Base-by-base conservation (phyloP, 2,113 vertebrate genomes). In the Camelus dromedarius region DNA sequence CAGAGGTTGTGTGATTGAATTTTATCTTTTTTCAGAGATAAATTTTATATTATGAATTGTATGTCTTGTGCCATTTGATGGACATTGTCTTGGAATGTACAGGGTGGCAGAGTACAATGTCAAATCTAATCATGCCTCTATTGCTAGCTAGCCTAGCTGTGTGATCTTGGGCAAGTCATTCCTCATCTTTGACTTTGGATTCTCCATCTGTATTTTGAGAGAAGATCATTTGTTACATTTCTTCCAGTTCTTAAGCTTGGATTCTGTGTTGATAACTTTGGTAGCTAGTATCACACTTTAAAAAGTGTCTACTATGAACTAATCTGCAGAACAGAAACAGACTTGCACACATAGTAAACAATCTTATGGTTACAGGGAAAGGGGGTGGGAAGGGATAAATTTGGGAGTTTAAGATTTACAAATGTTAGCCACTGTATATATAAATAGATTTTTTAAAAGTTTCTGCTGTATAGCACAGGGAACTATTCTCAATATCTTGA, bases 221-320 rank as follows among this genome's bases (percentile, higher is more conserved):
- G 46, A 79, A 8, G 62, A 80, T 69, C 5, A 60, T 58, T 92
- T 87, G 50, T 82, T 95, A 42, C 3, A 20, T 89, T 92, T 88
- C n/a, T 83, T 67, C 38, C 22, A 82, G 24, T 75, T 95, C 64
- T 73, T 92, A 73, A 84, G 60, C 26, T 72, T 86, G 22, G 46
- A 80, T 86, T 96, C 69, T 77, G 3, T 90, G 35, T 73, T 52
- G 42, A 73, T 79, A 90, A 32, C 91, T 80, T 85, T 83, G 58
- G 73, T 89, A 56, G 35, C 60, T 48, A 24, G 8, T 75, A 56
- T 60, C 38, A 42, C 38, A 42, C 38, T 42, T 42, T 42, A 42
- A 42, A 42, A 42, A 42, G 38, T 42, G 38, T 42, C 38, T 42
- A 42, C 38, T 42, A 42, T 42, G 38, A 42, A 42, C 38, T 42